These are phyloP conservation scores for Pristiophorus japonicus DNA, from an alignment of 2,113 vertebrate species.

Conservation along the genomic window DNA sequence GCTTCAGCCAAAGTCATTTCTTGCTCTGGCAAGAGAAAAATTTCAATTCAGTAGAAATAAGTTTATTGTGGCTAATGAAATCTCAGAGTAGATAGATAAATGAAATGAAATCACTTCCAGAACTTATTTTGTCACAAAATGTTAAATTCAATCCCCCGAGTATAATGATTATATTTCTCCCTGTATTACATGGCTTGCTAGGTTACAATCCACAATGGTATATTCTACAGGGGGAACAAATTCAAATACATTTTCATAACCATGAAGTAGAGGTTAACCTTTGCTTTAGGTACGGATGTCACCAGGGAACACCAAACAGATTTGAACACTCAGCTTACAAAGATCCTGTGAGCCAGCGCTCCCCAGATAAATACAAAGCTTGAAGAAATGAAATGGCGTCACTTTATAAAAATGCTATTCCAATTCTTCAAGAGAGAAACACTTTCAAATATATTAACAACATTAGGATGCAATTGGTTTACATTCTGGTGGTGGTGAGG, in stretches of 20 bases:
- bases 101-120: neutral
- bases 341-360: neutral
- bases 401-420: neutral
- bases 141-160: neutral
- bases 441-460: neutral
- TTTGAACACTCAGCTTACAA: neutral
- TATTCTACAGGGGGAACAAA: neutral
- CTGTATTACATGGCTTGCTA: neutral
- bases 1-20: neutral
- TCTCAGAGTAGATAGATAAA: neutral
- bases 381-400: neutral
- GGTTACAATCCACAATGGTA: neutral
- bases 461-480: neutral
- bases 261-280: neutral
- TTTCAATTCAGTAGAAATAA: neutral
- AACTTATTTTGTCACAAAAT: neutral
- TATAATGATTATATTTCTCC: neutral
- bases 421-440: neutral
- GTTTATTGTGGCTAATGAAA: neutral
- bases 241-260: neutral
- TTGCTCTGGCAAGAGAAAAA: neutral
- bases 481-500: neutral
- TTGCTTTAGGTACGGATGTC: neutral
- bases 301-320: neutral
- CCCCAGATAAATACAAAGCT: neutral